These are phyloP conservation scores for Sycobia sp. DNA, from an alignment of 1,140 invertebrate species.

Conservation along the genomic window DNA sequence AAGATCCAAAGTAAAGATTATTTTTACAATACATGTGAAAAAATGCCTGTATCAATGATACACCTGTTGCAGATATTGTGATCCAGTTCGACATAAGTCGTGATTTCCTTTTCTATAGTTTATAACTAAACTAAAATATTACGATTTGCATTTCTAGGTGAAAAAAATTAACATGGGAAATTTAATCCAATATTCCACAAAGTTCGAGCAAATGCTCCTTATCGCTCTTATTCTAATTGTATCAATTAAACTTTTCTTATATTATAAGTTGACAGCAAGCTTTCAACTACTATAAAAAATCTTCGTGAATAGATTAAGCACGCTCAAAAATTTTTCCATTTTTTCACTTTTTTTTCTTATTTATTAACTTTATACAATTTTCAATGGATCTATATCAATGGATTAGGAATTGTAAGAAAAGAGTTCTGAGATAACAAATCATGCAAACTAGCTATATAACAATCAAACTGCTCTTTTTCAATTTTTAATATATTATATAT, in stretches of 20 bases:
- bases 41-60: neutral
- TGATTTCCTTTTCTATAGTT: constrained; percentile 33
- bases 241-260: neutral
- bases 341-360: constrained; percentile 9
- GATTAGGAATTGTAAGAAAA: neutral
- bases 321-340: constrained; percentile 7
- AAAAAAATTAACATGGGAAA: constrained; percentile 13
- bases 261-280: constrained; percentile 6
- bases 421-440: neutral
- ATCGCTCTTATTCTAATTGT: neutral
- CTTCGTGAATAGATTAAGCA: constrained; percentile 5
- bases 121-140: constrained; percentile 23
- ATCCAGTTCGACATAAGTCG: constrained; percentile 23
- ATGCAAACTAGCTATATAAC: constrained; percentile 1
- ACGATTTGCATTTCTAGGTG: constrained; percentile 1
- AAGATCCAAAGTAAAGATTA: constrained; percentile 6
- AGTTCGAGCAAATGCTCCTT: neutral
- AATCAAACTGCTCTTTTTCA: constrained; percentile 9
- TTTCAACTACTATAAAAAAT: constrained; percentile 2
- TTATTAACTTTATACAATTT: constrained; percentile 26
- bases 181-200: constrained; percentile 16
- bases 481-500: too few relatives aligned
- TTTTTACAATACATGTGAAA: neutral
- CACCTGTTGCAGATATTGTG: constrained; percentile 23
- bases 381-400: constrained; percentile 5